Evolutionary conservation across 2,113 vertebrate species (phyloP), one percentile per base, ranked within the genome.

Genomic region (Oryzias woworae): DNA sequence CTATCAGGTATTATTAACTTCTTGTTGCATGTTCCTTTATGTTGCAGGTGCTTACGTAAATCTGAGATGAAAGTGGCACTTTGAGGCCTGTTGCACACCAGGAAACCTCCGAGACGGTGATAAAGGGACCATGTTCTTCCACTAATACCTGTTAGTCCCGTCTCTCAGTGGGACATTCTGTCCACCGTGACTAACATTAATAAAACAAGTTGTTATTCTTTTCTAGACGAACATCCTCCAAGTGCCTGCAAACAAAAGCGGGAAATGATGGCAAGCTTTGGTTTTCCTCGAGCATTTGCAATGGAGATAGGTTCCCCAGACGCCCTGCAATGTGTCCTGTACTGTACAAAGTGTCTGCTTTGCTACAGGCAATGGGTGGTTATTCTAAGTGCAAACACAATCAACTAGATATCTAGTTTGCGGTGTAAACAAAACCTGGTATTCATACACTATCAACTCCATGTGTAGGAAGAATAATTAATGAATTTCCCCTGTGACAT

Each of bases 151-250:
- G 81, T 84, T 78, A 85, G 58, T 74, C 76, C 73, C 71, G 58
- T 66, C 64, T 81, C 88, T 88, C 87, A 72, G 67, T 88, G 89
- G 87, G 81, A 57, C 75, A 59, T 8, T 24, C 77, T 70, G 83
- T 71, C 78, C 77, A 71, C 75, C 69, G 83, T 85, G 63, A 61
- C 74, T 64, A 54, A 71, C 82, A 88, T 90, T 80, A 90, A 91
- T 91, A 89, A 91, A 91, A 89, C 86, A 92, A 88, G 77, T 85
- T 81, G 81, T 89, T 89, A 81, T 89, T 89, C 84, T 88, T 87
- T 85, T 82, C 85, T 85, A 90, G 83, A 85, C 85, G 89, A 90
- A 89, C 81, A 90, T 69, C 85, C 85, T 83, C 77, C 63, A 76
- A 87, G 84, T 85, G 86, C 83, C 82, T 70, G 71, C 82, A 87